phyloP scores from a whole-genome alignment of 1,140 invertebrate genomes.

The Lucilia cuprina region DNA sequence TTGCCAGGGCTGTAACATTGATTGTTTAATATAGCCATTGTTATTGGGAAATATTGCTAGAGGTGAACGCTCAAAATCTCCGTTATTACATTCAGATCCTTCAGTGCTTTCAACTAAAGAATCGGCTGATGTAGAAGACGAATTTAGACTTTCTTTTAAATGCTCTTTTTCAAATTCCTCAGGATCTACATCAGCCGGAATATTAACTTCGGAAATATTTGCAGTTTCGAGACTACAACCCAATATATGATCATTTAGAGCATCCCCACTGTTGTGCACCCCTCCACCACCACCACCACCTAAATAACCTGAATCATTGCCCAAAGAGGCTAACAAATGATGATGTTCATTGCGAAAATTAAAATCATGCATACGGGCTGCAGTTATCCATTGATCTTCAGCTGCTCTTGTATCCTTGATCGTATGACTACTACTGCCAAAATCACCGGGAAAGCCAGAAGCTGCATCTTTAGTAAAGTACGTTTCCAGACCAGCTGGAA shows the following conservation, averaged over 20 bases:
- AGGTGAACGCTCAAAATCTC: not conserved
- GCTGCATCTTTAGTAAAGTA: slow-evolving; percentile 18
- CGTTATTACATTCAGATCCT: not conserved
- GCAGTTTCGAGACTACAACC: not conserved
- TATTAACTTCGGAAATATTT: not conserved
- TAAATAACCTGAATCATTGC: slow-evolving; percentile 36
- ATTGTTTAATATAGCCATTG: slow-evolving; percentile 33
- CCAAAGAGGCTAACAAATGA: slow-evolving; percentile 30
- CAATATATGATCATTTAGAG: not conserved
- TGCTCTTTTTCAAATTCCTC: not conserved
- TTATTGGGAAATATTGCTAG: not conserved
- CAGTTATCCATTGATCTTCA: slow-evolving; percentile 1
- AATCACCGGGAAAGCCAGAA: not conserved
- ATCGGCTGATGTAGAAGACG: not conserved
- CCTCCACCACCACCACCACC: slow-evolving; percentile 21
- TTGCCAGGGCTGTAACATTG: slow-evolving; percentile 19
- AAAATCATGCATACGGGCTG: not conserved
- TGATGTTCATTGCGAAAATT: slow-evolving; percentile 36
- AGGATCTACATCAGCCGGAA: not conserved
- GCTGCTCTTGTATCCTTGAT: not conserved
- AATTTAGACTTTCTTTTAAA: not conserved
- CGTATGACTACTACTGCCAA: not conserved
- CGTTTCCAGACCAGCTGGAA: slow-evolving; percentile 33
- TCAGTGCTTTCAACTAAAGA: slow-evolving; percentile 29
- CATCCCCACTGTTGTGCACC: not conserved